Base-by-base conservation (phyloP, 2,113 vertebrate genomes). In the Sprattus sprattus region DNA sequence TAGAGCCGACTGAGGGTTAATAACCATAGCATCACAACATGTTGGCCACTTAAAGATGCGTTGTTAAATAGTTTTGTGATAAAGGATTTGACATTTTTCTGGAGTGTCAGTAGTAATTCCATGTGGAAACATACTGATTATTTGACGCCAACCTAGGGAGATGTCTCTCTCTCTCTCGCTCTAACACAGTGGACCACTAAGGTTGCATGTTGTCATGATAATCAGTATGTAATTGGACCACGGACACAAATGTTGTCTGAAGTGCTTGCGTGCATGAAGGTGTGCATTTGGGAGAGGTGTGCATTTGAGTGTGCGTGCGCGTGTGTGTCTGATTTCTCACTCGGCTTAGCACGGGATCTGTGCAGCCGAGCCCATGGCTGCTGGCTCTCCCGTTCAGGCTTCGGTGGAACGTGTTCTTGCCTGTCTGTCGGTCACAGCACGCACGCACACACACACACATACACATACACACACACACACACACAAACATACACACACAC, bases 331-430 rank as follows among this genome's bases (percentile, higher is more conserved):
- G 83, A 89, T 89, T 86, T 85, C 83, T 81, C 85, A 67, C 83
- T 87, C 81, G 83, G 83, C 83, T 87, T 84, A 87, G 83, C 86
- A 83, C 83, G 67, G 86, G 86, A 67, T 83, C 83, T 87, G 84
- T 85, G 86, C 81, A 81, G 80, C 60, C 67, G 83, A 87, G 86
- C 86, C 82, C 86, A 85, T 83, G 83, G 84, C 78, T 82, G 81
- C 84, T 85, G 80, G 54, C 78, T 82, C 67, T 89, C 82, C 82
- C 82, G 52, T 78, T 78, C 84, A 87, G 84, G 87, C 88, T 82
- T 44, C 83, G 84, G 10, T 78, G 71, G 71, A 78, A 78, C 71
- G 71, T 78, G 71, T 78, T 78, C 71, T 78, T 78, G 71, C 71
- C 71, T 78, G 71, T 78, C 71, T 78, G 71, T 39, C 71, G 71